A percentile compares a stretch with the other conserved stretches of the same genome.
These are phyloP conservation scores for Dendroctonus ponderosae DNA, from an alignment of 1,140 invertebrate genomes.

Conservation along the genomic window DNA sequence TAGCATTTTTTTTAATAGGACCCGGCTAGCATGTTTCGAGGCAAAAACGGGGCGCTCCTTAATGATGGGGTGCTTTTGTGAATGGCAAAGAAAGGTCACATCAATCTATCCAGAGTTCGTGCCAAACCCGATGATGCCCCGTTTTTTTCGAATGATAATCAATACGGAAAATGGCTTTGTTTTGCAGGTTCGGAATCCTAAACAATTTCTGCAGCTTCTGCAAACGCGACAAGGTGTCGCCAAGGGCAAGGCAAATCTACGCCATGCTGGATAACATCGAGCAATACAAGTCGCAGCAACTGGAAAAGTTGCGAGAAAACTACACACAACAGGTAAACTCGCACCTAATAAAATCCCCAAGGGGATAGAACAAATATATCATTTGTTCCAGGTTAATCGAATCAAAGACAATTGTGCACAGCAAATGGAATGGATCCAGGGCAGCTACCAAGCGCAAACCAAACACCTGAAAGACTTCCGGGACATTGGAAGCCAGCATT, in stretches of 20 bases:
- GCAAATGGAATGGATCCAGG: conserved; percentile 90
- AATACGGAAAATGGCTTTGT: not conserved
- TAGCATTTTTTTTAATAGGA: no score
- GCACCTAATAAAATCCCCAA: not conserved
- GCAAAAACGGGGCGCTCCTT: no score
- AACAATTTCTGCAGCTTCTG: conserved; percentile 69
- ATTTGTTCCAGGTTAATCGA: conserved; percentile 65
- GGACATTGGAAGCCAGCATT: conserved; percentile 84
- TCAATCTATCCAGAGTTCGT: no score
- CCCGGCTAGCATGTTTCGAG: no score
- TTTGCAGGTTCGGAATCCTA: conserved; percentile 61
- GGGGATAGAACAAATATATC: not conserved
- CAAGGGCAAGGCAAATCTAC: conserved; percentile 78
- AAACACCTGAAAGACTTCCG: conserved; percentile 84
- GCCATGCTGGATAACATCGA: conserved; percentile 87
- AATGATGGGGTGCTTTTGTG: no score
- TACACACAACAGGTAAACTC: conserved; percentile 78
- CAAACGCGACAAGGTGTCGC: conserved; percentile 63
- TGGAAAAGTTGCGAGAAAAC: conserved; percentile 85
- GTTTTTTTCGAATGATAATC: not conserved
- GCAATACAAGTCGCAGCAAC: conserved; percentile 82
- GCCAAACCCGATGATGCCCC: no score
- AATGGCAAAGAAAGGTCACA: no score
- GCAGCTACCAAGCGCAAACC: conserved; percentile 84
- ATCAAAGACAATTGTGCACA: conserved; percentile 91